These are phyloP conservation scores for Sylvia borin DNA, from an alignment of 2,797 vertebrate species.

Conservation along the genomic window DNA sequence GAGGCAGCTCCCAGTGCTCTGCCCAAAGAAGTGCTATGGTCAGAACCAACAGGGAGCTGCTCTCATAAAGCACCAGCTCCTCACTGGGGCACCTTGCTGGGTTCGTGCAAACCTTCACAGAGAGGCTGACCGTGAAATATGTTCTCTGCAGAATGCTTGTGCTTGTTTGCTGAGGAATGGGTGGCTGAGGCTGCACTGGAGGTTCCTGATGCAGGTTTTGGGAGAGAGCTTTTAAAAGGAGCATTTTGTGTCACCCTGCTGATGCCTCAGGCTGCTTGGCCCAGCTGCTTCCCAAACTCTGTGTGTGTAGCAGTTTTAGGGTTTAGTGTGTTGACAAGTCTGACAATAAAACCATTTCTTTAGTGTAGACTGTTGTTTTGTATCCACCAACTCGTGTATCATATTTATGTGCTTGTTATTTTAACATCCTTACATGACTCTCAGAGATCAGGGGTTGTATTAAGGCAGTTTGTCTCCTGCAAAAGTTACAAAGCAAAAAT, in stretches of 20 bases:
- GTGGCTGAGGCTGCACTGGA: neutral
- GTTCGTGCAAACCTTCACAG: neutral
- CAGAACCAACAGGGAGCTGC: neutral
- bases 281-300: neutral
- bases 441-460: conserved; percentile 27
- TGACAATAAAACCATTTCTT: neutral
- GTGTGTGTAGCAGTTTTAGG: neutral
- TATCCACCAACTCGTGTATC: neutral
- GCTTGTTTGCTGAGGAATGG: neutral
- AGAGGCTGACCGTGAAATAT: neutral
- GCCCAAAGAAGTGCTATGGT: neutral
- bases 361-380: neutral
- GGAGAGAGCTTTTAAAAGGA: neutral
- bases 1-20: neutral
- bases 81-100: neutral
- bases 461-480: conserved; percentile 41
- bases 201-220: neutral
- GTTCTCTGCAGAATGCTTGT: neutral
- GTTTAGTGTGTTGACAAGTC: neutral
- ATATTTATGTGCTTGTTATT: conserved; percentile 41
- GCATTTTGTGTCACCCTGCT: neutral
- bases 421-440: conserved; percentile 18
- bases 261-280: neutral
- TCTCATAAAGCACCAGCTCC: neutral
- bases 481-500: conserved; percentile 46